These are phyloP conservation scores for Mechanitis mazaeus DNA, from an alignment of 2,888 invertebrate genomes.

Conservation along the genomic window DNA sequence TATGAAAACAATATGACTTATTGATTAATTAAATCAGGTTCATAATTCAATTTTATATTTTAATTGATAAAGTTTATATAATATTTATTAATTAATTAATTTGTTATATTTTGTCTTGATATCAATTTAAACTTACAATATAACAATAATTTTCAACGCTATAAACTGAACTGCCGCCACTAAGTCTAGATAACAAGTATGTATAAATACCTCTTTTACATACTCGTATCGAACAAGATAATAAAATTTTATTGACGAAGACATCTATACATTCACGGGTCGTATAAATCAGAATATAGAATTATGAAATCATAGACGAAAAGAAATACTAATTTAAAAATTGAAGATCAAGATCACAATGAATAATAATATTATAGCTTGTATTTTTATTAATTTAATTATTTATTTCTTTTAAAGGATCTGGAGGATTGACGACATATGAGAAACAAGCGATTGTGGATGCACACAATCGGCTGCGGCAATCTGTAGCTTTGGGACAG, in stretches of 20 bases:
- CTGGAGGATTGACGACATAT: conserved; percentile 81
- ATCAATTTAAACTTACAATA: not conserved
- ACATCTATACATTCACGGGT: conserved; percentile 63
- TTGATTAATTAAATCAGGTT: no score
- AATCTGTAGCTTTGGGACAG: conserved; percentile 86
- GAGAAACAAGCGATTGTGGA: conserved; percentile 87
- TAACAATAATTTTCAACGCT: conserved; percentile 30
- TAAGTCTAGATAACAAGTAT: conserved; percentile 62
- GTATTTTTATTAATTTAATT: not conserved
- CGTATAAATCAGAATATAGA: conserved; percentile 54
- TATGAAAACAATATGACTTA: no score
- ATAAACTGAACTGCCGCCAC: conserved; percentile 62
- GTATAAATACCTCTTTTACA: conserved; percentile 54
- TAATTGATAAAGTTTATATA: no score
- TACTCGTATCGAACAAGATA: conserved; percentile 59
- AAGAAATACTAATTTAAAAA: conserved; percentile 30
- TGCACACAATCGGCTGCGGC: conserved; percentile 87
- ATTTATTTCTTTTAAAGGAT: conserved; percentile 61
- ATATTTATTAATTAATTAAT: no score
- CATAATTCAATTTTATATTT: no score
- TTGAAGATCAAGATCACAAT: conserved; percentile 24
- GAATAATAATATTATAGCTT: conserved; percentile 3
- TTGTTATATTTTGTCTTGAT: not conserved
- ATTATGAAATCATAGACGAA: conserved; percentile 46
- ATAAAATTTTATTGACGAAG: conserved; percentile 68